A percentile compares a stretch with the other conserved stretches of the same genome.
Conservation (phyloP, 2,113 vertebrate species). For the Bucco capensis region DNA sequence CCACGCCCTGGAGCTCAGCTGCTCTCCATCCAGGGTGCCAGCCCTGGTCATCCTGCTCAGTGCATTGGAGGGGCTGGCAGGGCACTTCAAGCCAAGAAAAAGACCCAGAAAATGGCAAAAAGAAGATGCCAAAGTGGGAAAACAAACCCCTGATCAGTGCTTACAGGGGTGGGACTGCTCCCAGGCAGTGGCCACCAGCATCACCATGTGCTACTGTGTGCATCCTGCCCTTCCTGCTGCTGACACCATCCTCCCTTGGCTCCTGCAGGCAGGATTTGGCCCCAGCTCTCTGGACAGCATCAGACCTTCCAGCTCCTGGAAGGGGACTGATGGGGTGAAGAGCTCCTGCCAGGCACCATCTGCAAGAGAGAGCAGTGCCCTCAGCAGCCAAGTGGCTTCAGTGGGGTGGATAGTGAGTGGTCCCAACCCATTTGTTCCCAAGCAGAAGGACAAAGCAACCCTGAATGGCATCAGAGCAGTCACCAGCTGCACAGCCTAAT, state of each 20-base stretch:
- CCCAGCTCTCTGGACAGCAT: neutral
- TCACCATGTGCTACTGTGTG: accelerated
- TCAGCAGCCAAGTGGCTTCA: neutral
- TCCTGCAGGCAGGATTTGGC: neutral
- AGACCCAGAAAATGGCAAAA: neutral
- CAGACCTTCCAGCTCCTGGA: constrained; percentile 76
- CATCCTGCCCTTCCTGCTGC: neutral
- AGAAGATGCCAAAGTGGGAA: neutral
- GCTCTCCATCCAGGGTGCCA: neutral
- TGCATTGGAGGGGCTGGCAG: neutral
- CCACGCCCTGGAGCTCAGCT: neutral
- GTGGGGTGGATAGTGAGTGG: neutral
- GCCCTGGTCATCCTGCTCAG: accelerated
- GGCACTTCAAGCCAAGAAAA: neutral
- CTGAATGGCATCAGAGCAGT: accelerated
- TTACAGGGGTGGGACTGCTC: neutral
- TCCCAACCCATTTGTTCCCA: neutral
- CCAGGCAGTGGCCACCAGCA: accelerated
- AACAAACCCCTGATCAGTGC: neutral
- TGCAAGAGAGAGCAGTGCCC: constrained; percentile 24
- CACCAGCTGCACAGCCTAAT: neutral
- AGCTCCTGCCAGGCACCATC: constrained; percentile 78
- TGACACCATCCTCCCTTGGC: neutral
- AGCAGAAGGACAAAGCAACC: neutral
- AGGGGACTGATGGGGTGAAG: constrained; percentile 78